Conservation (phyloP, 2,888 invertebrate species). For the Caenorhabditis sp. region DNA sequence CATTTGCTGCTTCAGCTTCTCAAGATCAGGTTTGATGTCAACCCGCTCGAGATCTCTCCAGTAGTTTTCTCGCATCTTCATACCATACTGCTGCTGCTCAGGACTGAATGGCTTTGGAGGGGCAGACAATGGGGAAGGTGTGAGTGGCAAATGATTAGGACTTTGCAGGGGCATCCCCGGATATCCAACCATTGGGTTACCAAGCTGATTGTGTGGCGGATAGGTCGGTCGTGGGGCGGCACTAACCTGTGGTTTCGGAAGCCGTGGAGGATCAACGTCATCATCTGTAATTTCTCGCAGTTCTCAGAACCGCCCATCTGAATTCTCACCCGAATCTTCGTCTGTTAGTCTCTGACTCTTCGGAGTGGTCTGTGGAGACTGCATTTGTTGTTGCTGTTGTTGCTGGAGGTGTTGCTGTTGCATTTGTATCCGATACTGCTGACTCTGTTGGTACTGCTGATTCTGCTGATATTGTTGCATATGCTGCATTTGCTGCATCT, state of each 20-base stretch:
- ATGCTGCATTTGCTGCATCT: conserved; percentile 31
- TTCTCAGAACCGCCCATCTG: background rate
- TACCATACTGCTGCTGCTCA: conserved; percentile 43
- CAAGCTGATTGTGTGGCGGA: conserved; percentile 37
- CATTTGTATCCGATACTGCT: conserved; percentile 40
- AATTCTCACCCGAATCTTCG: conserved; percentile 52
- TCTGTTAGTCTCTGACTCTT: conserved; percentile 19
- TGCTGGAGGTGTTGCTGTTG: conserved; percentile 28
- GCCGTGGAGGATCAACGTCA: conserved; percentile 70
- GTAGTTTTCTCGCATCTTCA: conserved; percentile 41
- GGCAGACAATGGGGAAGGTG: conserved; percentile 56
- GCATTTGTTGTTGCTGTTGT: conserved; percentile 33
- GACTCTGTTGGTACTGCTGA: conserved; percentile 49
- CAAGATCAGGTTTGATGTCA: conserved; percentile 46
- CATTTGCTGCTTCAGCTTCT: conserved; percentile 31
- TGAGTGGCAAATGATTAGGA: conserved; percentile 53
- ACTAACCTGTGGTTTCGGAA: conserved; percentile 59
- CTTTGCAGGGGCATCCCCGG: conserved; percentile 60
- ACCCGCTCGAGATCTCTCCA: conserved; percentile 30
- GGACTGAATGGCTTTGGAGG: conserved; percentile 57
- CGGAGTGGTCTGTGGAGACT: conserved; percentile 32
- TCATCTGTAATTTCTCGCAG: conserved; percentile 66
- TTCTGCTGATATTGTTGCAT: conserved; percentile 34
- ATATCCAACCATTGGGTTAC: conserved; percentile 50
- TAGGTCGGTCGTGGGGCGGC: conserved; percentile 2